Evolutionary conservation across 2,888 invertebrate genomes (phyloP), one percentile per base, ranked within the genome.

Genomic region (Tenthredo livida): DNA sequence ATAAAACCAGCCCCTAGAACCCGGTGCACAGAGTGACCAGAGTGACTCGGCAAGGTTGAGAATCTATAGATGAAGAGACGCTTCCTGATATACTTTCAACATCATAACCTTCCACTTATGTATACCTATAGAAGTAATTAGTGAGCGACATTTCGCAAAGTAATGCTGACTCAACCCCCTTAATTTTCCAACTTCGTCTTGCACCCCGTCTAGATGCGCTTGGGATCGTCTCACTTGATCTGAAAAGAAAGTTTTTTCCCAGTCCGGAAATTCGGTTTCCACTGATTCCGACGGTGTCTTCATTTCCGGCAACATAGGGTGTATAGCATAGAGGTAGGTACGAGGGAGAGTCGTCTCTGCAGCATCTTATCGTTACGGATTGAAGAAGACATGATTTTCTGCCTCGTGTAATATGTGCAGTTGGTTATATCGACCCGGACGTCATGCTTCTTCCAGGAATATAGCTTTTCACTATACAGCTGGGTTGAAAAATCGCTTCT

Each of bases 211-310:
- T 4, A 12, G 3, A 21, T 40, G 17, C 72, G 7, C 3, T 12
- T 21, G 17, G 43, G 73, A 47, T 73, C 73, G 43, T n/a, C 43
- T 73, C 43, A 25, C 73, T 73, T 73, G 73, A 73, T 73, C 73
- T 47, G 9, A 3, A 67, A 73, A 73, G 54, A 54, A 33, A 54
- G 54, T 33, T 29, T 33, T 29, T 77, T n/a, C 25, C 54, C 54
- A 43, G 21, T 9, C 29, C 77, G 77, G 77, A 77, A 77, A 77
- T 77, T 77, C 77, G 77, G 54, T 77, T 77, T 77, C 50, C 77
- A 77, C 50, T n/a, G 77, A 77, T 77, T 77, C 77, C 77, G n/a
- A 33, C 77, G 29, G 50, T 50, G 40, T 77, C 50, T 77, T 77
- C 29, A 77, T 77, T 77, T 77, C 77, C 77, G 73, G 73, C 7